These are phyloP conservation scores for Iguana delicatissima DNA, from an alignment of 2,797 vertebrate genomes.

Conservation along the genomic window DNA sequence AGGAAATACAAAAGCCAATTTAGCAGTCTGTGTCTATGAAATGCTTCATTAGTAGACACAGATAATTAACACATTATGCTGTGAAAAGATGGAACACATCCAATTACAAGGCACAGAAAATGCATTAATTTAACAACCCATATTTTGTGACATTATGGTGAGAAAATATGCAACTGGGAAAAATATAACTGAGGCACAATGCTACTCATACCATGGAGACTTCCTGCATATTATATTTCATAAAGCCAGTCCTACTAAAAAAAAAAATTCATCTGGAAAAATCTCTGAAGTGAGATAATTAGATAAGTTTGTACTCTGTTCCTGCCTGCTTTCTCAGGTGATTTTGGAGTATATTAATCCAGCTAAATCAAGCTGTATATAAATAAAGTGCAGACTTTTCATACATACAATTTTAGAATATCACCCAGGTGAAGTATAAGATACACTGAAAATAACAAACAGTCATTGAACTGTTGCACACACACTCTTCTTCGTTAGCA, in stretches of 20 bases:
- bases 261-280: constrained; percentile 46
- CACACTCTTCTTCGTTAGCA: not conserved
- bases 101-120: constrained; percentile 52
- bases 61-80: constrained; percentile 70
- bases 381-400: not conserved
- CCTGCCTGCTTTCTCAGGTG: not conserved
- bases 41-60: constrained; percentile 54
- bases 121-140: constrained; percentile 63
- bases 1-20: constrained; percentile 24
- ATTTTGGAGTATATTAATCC: not conserved
- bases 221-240: constrained; percentile 24
- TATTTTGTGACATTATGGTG: constrained; percentile 62
- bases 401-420: not conserved
- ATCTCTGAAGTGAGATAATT: constrained; percentile 32
- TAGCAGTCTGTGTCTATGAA: constrained; percentile 46
- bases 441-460: not conserved
- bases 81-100: constrained; percentile 5
- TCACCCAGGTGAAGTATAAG: not conserved
- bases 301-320: constrained; percentile 27
- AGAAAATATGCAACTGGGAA: constrained; percentile 64
- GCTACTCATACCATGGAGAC: constrained; percentile 11
- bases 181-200: constrained; percentile 32
- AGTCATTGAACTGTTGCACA: not conserved
- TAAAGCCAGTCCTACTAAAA: constrained; percentile 37
- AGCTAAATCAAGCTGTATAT: not conserved